These are phyloP conservation scores for Merluccius polli DNA, from an alignment of 2,797 vertebrate genomes.

Conservation along the genomic window DNA sequence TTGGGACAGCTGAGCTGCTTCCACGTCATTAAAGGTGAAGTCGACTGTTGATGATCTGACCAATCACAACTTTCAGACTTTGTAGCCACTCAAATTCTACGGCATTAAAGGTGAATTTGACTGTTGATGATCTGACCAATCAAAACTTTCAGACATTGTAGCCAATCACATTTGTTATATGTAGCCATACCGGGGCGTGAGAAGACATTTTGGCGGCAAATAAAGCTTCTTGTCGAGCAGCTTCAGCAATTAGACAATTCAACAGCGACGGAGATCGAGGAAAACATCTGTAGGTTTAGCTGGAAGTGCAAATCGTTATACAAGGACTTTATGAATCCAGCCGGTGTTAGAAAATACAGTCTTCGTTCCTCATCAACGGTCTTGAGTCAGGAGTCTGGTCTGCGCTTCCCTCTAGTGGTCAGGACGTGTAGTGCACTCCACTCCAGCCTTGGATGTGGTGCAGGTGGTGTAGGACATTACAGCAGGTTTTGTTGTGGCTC, in stretches of 20 bases:
- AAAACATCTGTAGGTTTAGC: not conserved
- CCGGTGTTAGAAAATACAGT: not conserved
- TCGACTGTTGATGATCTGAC: not conserved
- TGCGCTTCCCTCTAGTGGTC: not conserved
- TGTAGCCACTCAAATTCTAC: not conserved
- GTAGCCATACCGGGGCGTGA: not conserved
- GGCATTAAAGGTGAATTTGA: not conserved
- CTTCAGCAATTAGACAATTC: not conserved
- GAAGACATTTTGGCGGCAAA: not conserved
- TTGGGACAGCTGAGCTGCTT: not conserved
- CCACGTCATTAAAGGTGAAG: not conserved
- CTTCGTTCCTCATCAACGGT: not conserved
- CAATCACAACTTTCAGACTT: not conserved
- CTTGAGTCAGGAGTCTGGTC: not conserved
- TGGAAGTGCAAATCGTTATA: not conserved
- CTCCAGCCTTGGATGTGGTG: not conserved
- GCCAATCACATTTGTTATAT: not conserved
- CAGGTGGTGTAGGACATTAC: not conserved
- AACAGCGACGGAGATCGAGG: not conserved
- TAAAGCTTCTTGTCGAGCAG: not conserved
- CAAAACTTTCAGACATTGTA: not conserved
- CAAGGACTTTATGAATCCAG: not conserved
- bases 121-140: not conserved
- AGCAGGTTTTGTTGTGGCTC: slow-evolving; percentile 15
- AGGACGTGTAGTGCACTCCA: not conserved